These are phyloP conservation scores for Drosophila subsilvestris DNA, from an alignment of 2,888 invertebrate genomes.

Conservation along the genomic window DNA sequence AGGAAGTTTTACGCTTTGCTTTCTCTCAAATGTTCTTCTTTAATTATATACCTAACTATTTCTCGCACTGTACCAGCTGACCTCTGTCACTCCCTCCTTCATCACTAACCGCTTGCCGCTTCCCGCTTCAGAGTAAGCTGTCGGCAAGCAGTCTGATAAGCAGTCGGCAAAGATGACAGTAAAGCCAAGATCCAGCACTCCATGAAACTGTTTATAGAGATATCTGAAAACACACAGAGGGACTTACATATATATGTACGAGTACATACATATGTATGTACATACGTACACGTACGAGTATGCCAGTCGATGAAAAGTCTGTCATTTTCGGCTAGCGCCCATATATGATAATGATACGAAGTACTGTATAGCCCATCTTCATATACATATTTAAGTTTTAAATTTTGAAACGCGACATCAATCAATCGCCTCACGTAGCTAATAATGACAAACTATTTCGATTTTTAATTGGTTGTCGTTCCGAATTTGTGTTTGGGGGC, in stretches of 20 bases:
- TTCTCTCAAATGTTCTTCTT: too few species aligned
- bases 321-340: constrained; percentile 17
- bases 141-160: too few species aligned
- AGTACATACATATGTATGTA: background rate
- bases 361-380: background rate
- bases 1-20: too few species aligned
- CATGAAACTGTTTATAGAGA: background rate
- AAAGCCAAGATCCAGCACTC: background rate
- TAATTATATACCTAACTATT: too few species aligned
- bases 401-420: background rate
- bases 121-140: background rate
- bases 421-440: constrained; percentile 25
- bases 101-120: background rate
- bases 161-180: background rate
- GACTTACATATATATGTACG: background rate
- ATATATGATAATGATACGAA: too few species aligned
- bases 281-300: too few species aligned
- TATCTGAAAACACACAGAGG: constrained; percentile 4
- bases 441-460: constrained; percentile 25
- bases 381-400: background rate
- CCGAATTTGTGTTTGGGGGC: constrained; percentile 16
- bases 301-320: constrained; percentile 3
- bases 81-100: background rate
- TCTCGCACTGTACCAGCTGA: background rate
- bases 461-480: constrained; percentile 2